Conservation (phyloP, 2,888 invertebrate genomes). For the Polydrusus pterygomalis region DNA sequence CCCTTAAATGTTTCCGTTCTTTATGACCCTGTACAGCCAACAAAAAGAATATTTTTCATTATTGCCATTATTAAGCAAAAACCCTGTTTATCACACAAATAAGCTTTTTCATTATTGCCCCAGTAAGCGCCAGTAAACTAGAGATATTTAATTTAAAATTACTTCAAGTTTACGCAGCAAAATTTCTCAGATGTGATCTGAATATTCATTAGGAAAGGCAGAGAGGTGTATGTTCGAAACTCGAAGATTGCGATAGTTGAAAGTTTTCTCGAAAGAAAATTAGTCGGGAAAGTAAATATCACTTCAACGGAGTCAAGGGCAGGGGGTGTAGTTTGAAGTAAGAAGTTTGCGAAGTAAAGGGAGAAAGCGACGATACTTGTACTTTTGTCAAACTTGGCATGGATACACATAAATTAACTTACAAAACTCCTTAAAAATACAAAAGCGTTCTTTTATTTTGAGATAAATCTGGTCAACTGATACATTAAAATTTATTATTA, state of each 20-base stretch:
- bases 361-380: background rate
- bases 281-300: conserved; percentile 34
- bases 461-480: too few species aligned
- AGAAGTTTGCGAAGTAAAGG: background rate
- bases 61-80: too few species aligned
- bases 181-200: conserved; percentile 34
- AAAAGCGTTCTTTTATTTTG: too few species aligned
- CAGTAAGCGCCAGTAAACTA: conserved; percentile 3
- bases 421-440: too few species aligned
- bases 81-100: background rate
- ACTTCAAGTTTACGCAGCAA: conserved; percentile 29
- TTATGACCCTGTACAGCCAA: too few species aligned
- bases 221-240: conserved; percentile 25
- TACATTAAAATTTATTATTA: too few species aligned
- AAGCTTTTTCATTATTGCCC: conserved; percentile 11
- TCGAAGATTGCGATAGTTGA: conserved; percentile 40
- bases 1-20: too few species aligned
- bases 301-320: conserved; percentile 29
- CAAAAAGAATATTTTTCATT: too few species aligned
- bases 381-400: too few species aligned
- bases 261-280: conserved; percentile 38
- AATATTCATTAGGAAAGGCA: conserved; percentile 37
- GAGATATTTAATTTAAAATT: conserved; percentile 34
- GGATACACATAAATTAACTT: too few species aligned
- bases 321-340: conserved; percentile 44